Evolutionary conservation across 2,797 vertebrate species (phyloP), one percentile per base, ranked within the genome.

Genomic region (Hybognathus amarus): DNA sequence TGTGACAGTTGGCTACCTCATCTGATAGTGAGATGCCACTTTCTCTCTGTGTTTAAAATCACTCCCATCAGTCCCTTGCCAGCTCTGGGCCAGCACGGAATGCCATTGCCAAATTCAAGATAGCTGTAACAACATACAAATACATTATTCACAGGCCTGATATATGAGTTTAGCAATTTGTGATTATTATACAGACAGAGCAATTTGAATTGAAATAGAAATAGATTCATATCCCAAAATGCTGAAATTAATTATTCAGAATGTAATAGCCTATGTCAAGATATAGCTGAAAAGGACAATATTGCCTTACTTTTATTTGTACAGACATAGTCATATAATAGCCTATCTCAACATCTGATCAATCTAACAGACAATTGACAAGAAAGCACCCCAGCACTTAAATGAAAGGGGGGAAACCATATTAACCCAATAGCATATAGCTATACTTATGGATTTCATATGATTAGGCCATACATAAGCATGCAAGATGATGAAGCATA

Each of bases 11-110:
- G 40, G 18, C 90, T 90, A 84, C 94, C 97, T 97, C 97, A 99
- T 99, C 87, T 99, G 97, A 90, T 97, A 99, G 83, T 96, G 95
- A 76, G 92, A 91, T 73, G 93, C 91, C 85, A 95, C 94, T 47
- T 94, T 96, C 88, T 98, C 96, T 89, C 94, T 95, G 89, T 93
- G 95, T 91, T 95, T 96, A 80, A 95, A 96, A 74, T 97, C 96
- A 89, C 92, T 96, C 89, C 97, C 97, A 86, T 97, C 96, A 3
- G 95, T 94, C 67, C 95, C 94, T 33, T 92, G n/a, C n/a, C 77
- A 85, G 95, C 92, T 90, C 96, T 69, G 94, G 94, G 66, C 96
- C 96, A 68, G 92, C 94, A 12, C 96, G 97, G 47, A 96, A 98
- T 18, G 97, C 96, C 98, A 99, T 99, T 20, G 79, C 91, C 18